Conservation (phyloP, 2,113 vertebrate genomes). For the Chionomys nivalis region DNA sequence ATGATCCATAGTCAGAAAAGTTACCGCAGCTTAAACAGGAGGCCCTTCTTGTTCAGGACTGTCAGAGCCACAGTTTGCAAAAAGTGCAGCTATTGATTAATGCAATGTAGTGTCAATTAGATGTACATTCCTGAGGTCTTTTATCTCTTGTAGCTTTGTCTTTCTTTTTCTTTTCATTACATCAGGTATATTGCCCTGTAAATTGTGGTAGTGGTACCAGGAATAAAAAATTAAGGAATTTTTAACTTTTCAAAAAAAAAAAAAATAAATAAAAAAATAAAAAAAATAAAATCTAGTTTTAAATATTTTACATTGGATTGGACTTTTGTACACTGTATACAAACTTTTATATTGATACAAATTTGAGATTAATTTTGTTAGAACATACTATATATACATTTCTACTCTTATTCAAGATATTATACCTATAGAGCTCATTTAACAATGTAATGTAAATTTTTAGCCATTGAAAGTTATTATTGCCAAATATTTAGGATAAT, state of each 20-base stretch:
- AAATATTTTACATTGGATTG: too few species aligned
- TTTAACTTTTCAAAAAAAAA: slow-evolving; percentile 89
- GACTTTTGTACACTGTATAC: too few species aligned
- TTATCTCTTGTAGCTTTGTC: slow-evolving; percentile 90
- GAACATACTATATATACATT: too few species aligned
- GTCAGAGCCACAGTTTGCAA: slow-evolving; percentile 94
- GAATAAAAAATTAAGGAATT: slow-evolving; percentile 93
- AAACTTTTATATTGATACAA: too few species aligned
- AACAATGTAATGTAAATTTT: too few species aligned
- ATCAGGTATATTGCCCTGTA: slow-evolving; percentile 94
- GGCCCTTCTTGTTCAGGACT: slow-evolving; percentile 95
- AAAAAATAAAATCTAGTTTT: too few species aligned
- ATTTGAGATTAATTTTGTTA: too few species aligned
- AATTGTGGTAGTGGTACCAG: slow-evolving; percentile 96
- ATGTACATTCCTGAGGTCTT: slow-evolving; percentile 94
- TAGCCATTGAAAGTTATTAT: too few species aligned
- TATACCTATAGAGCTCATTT: too few species aligned
- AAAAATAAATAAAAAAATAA: too few species aligned
- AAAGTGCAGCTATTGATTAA: slow-evolving; percentile 92
- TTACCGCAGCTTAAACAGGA: slow-evolving; percentile 96
- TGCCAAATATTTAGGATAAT: too few species aligned
- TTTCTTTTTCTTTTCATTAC: slow-evolving; percentile 89
- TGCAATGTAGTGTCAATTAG: slow-evolving; percentile 92
- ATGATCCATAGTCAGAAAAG: slow-evolving; percentile 96
- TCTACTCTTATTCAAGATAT: too few species aligned